Base-by-base conservation (phyloP, 2,888 invertebrate genomes). In the Morinoia aosen region DNA sequence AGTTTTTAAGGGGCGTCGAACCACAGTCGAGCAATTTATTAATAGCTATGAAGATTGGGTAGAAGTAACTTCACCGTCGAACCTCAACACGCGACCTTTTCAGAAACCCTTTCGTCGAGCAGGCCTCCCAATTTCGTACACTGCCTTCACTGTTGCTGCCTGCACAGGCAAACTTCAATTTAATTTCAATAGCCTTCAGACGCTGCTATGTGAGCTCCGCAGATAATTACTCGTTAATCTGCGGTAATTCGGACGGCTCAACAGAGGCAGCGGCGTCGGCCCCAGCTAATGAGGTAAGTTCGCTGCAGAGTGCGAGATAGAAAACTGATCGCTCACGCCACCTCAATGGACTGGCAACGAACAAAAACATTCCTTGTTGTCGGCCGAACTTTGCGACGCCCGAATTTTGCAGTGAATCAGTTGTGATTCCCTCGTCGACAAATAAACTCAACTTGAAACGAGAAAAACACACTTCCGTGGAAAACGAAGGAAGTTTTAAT, bases 251-350 rank as follows among this genome's bases (percentile, higher is more conserved):
- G 14, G 33, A 76, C 90, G 90, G 90, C 48, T 48, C 90, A 40
- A 14, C 40, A 90, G 48, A 90, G 90, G 93, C 7, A 57, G 93
- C 48, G 10, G 58, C 93, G 48, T 57, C 40, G 12, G 93, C 93
- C 93, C 16, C 93, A 93, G 93, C 93, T 93, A 93, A 93, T 93
- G 93, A 93, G 93, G 93, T 33, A 93, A 93, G 48, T 93, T 93
- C 11, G 57, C 57, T 57, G 57, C 57, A 48, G 33, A 57, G 57
- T 12, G 93, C 25, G 93, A 93, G 93, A 93, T 93, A 93, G 93
- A 93, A 93, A 93, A 57, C 93, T 93, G 93, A 93, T 93, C 93
- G 58, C 93, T 90, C 90, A 48, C 48, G 40, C 40, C 90, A 40
- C 90, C 90, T 90, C 90, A 90, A 90, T 90, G 90, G 90, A 90